Evolutionary conservation across 1,140 invertebrate genomes (phyloP).

Genomic region (Arctopsyche grandis): DNA sequence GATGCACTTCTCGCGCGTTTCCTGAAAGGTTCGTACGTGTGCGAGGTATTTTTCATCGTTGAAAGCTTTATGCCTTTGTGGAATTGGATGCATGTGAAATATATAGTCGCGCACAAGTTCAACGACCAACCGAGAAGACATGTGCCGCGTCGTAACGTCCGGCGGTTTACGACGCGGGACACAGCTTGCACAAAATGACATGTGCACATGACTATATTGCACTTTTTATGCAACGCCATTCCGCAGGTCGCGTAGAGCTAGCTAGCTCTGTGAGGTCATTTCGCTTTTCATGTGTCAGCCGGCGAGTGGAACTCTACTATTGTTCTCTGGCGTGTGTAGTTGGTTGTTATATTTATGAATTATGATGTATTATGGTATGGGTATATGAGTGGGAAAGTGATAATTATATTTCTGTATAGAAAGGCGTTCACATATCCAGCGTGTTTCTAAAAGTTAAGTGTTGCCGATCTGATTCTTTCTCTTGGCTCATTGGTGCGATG

Average conservation of each 20-base stretch:
- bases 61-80: background rate
- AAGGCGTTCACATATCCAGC: too few relatives aligned
- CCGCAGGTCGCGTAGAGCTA: too few relatives aligned
- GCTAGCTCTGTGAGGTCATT: background rate
- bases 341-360: too few relatives aligned
- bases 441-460: too few relatives aligned
- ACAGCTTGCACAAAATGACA: constrained; percentile 7
- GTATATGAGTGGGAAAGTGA: too few relatives aligned
- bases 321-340: too few relatives aligned
- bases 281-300: too few relatives aligned
- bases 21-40: background rate
- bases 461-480: too few relatives aligned
- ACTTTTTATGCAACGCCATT: background rate
- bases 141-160: background rate
- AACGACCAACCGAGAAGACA: constrained; percentile 4
- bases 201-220: background rate
- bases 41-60: background rate
- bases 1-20: background rate
- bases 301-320: too few relatives aligned
- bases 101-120: background rate
- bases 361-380: too few relatives aligned
- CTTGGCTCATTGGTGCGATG: too few relatives aligned
- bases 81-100: background rate
- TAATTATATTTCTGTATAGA: too few relatives aligned
- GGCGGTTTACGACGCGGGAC: background rate